Conservation (phyloP, 2,888 invertebrate genomes). For the Agriotes lineatus region DNA sequence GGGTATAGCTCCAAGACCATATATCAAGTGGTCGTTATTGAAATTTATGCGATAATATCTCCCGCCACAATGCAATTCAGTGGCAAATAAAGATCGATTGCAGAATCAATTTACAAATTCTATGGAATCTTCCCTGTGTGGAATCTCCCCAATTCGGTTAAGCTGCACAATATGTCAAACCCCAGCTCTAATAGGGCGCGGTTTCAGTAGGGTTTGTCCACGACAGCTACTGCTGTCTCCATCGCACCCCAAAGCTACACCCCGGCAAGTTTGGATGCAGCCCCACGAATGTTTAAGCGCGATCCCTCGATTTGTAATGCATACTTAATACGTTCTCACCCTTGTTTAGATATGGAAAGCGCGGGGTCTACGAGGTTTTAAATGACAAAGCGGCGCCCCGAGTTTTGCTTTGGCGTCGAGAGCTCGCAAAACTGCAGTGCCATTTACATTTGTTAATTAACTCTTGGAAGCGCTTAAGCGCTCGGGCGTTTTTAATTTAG, state of each 20-base stretch:
- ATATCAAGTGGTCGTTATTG: not conserved
- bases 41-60: constrained; percentile 7
- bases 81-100: constrained; percentile 10
- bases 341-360: constrained; percentile 19
- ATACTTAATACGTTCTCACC: constrained; percentile 4
- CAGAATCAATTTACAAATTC: constrained; percentile 21
- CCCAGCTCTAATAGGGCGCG: not conserved
- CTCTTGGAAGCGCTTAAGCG: not conserved
- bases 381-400: constrained; percentile 15
- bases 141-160: constrained; percentile 10
- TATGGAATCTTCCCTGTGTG: not conserved
- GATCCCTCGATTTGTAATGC: not conserved
- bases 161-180: constrained; percentile 12
- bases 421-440: not conserved
- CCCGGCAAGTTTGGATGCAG: too few relatives aligned
- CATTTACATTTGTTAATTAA: constrained; percentile 15
- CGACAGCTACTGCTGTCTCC: not conserved
- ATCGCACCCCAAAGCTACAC: not conserved
- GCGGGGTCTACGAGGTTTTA: constrained; percentile 9
- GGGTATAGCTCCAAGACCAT: too few relatives aligned
- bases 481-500: not conserved
- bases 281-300: not conserved
- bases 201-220: not conserved
- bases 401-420: not conserved
- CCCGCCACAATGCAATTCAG: not conserved